Percentiles rank a stretch among this genome's conserved stretches.
phyloP scores from a whole-genome alignment of 2,888 invertebrate species.

The Thereva nobilitata region DNA sequence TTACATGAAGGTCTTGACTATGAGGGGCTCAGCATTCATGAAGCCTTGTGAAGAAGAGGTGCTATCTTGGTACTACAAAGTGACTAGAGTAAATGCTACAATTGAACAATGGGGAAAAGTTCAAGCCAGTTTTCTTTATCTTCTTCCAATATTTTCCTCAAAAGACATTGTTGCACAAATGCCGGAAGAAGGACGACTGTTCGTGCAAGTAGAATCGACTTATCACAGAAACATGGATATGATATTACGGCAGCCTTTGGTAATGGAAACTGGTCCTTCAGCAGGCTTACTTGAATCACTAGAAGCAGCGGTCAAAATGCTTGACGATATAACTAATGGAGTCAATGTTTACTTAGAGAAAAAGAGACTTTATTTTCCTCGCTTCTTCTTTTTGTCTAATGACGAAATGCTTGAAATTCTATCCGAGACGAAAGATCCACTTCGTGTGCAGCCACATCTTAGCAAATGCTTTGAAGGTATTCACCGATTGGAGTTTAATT shows the following conservation, averaged over 20 bases:
- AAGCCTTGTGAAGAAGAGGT: slow-evolving; percentile 64
- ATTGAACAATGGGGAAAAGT: slow-evolving; percentile 69
- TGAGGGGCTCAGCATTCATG: slow-evolving; percentile 74
- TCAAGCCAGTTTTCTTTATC: slow-evolving; percentile 67
- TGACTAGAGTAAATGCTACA: slow-evolving; percentile 62
- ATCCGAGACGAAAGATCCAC: slow-evolving; percentile 68
- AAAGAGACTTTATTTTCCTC: slow-evolving; percentile 69
- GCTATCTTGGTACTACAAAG: slow-evolving; percentile 65
- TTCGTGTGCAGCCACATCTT: slow-evolving; percentile 65
- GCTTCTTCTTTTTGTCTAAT: slow-evolving; percentile 78
- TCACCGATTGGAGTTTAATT: slow-evolving; percentile 60
- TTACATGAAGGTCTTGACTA: slow-evolving; percentile 69
- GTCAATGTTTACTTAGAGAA: slow-evolving; percentile 69
- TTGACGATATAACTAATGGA: slow-evolving; percentile 67
- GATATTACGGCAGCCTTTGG: slow-evolving; percentile 53
- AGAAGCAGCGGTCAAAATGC: slow-evolving; percentile 60
- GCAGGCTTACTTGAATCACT: slow-evolving; percentile 72
- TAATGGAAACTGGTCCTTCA: slow-evolving; percentile 61
- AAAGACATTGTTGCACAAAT: slow-evolving; percentile 68
- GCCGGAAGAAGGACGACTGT: slow-evolving; percentile 67
- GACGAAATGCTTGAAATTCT: slow-evolving; percentile 74
- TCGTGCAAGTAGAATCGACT: slow-evolving; percentile 60
- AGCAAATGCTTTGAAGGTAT: slow-evolving; percentile 75
- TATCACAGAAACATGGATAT: slow-evolving; percentile 59
- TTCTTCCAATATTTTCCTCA: slow-evolving; percentile 70